A percentile compares a stretch with the other conserved stretches of the same genome.
Conservation (phyloP, 2,888 invertebrate genomes). For the Lordiphosa andalusiaca region DNA sequence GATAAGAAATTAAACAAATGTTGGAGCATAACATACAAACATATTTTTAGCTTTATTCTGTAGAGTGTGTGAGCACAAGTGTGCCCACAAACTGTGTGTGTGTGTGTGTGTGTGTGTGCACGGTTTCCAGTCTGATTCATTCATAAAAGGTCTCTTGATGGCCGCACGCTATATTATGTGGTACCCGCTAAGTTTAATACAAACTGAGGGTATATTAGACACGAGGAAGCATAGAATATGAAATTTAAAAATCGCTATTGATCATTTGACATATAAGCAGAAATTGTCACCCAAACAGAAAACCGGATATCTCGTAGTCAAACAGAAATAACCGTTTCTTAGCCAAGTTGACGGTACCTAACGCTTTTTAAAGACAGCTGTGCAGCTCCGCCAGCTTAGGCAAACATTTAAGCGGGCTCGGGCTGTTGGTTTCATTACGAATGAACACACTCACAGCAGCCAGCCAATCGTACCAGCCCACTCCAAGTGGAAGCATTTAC, state of each 20-base stretch:
- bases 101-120: slow-evolving; percentile 19
- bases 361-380: too few species aligned
- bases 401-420: too few species aligned
- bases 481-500: slow-evolving; percentile 1
- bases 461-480: neutral
- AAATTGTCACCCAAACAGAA: too few species aligned
- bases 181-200: slow-evolving; percentile 6
- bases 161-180: slow-evolving; percentile 5
- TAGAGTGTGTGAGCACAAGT: neutral
- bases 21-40: neutral
- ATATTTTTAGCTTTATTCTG: neutral
- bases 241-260: too few species aligned
- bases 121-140: slow-evolving; percentile 78
- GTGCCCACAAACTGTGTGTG: slow-evolving; percentile 22
- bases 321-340: too few species aligned
- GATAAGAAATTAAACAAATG: slow-evolving; percentile 14
- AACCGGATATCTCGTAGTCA: too few species aligned
- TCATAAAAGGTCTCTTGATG: slow-evolving; percentile 48
- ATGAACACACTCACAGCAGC: neutral
- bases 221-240: too few species aligned
- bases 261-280: too few species aligned
- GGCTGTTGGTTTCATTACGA: slow-evolving; percentile 6
- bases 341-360: too few species aligned
- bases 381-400: too few species aligned
- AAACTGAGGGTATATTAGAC: slow-evolving; percentile 4